These are phyloP conservation scores for Chymomyza procnemis DNA, from an alignment of 2,888 invertebrate genomes.

Conservation along the genomic window DNA sequence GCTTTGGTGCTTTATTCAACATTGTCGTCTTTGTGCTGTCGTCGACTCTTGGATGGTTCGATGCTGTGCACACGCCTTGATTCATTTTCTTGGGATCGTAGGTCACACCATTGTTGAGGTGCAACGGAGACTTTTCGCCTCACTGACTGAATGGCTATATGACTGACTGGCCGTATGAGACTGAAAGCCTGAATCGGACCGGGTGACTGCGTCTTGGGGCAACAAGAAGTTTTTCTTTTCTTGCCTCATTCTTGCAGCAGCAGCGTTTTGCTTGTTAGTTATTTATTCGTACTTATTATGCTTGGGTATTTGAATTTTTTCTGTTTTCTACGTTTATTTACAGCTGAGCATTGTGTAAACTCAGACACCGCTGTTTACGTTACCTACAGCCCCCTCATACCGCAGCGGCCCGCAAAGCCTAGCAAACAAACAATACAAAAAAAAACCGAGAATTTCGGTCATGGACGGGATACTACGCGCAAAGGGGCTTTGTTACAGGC, in stretches of 20 bases:
- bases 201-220: background rate
- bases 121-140: constrained; percentile 50
- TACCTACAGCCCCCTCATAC: background rate
- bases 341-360: constrained; percentile 57
- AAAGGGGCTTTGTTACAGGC: background rate
- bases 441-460: constrained; percentile 8
- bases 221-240: constrained; percentile 7
- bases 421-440: background rate
- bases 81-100: constrained; percentile 45
- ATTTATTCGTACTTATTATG: constrained; percentile 70
- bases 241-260: background rate
- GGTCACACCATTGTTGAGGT: constrained; percentile 57
- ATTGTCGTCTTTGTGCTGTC: background rate
- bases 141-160: constrained; percentile 12
- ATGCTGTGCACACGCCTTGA: constrained; percentile 46
- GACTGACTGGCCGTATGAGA: constrained; percentile 4
- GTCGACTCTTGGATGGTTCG: background rate
- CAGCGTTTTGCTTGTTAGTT: constrained; percentile 55
- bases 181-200: constrained; percentile 24
- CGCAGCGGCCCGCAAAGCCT: background rate
- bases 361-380: constrained; percentile 23
- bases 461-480: too few species aligned
- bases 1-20: background rate
- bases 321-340: constrained; percentile 60
- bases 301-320: constrained; percentile 66